Conservation (phyloP, 2,113 vertebrate species). For the Pica pica region DNA sequence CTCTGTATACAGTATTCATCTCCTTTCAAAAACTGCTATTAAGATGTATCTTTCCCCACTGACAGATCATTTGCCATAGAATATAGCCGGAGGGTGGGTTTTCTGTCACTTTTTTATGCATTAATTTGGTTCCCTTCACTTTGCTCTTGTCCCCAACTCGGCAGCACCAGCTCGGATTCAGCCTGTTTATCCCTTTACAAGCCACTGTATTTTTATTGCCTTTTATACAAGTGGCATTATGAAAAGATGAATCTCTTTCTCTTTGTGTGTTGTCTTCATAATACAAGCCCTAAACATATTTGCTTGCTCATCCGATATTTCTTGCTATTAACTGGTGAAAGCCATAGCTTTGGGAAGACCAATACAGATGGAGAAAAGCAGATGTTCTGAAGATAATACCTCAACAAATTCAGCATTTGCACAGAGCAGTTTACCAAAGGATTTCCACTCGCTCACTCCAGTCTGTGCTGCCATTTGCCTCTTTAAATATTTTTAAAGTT, state of each 20-base stretch:
- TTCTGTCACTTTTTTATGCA: slow-evolving; percentile 8
- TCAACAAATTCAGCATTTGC: not conserved
- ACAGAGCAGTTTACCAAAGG: not conserved
- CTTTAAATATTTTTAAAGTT: not conserved
- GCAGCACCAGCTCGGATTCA: not conserved
- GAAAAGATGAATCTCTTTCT: slow-evolving; percentile 32
- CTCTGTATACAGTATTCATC: slow-evolving; percentile 47
- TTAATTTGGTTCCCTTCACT: slow-evolving; percentile 47
- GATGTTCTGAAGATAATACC: slow-evolving; percentile 12
- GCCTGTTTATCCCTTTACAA: slow-evolving; percentile 46
- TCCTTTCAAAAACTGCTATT: slow-evolving; percentile 43
- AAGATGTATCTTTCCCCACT: slow-evolving; percentile 58
- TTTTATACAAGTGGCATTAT: not conserved
- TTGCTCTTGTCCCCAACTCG: slow-evolving; percentile 2
- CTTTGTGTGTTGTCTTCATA: not conserved
- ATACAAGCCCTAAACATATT: slow-evolving; percentile 34
- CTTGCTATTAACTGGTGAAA: slow-evolving; percentile 26
- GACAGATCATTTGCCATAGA: slow-evolving; percentile 47
- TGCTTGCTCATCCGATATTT: slow-evolving; percentile 47
- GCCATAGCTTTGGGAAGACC: not conserved
- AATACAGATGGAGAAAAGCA: not conserved
- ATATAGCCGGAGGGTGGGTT: slow-evolving; percentile 6
- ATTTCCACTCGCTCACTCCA: not conserved
- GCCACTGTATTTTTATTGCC: not conserved
- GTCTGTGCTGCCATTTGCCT: not conserved